phyloP scores from a whole-genome alignment of 2,797 vertebrate species.

The Anniella stebbinsi region DNA sequence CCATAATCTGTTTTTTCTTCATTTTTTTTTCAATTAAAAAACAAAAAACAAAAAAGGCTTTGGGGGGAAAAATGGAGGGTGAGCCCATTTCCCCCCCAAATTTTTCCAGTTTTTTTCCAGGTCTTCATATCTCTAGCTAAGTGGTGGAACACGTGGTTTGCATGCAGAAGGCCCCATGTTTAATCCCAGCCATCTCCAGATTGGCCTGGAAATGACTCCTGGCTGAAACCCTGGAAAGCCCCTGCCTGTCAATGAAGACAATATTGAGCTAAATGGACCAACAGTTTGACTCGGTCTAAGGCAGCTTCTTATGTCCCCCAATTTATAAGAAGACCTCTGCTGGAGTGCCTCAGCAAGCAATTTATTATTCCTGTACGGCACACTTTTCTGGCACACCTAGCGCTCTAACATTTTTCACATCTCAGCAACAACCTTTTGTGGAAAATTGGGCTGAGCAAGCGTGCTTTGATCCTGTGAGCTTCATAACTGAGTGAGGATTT shows the following conservation, averaged over 20 bases:
- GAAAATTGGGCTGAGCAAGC: not conserved
- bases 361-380: not conserved
- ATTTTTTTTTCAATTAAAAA: no score
- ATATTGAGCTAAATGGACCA: not conserved
- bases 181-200: not conserved
- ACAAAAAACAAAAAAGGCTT: no score
- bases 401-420: not conserved
- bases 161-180: not conserved
- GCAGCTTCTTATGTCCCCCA: not conserved
- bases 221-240: not conserved
- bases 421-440: not conserved
- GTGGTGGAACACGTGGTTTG: not conserved
- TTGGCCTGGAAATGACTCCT: no score
- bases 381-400: not conserved
- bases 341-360: not conserved
- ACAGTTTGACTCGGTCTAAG: not conserved
- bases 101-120: no score
- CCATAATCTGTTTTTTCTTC: no score
- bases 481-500: not conserved
- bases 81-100: no score
- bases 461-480: not conserved
- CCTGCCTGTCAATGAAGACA: not conserved
- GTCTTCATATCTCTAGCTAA: no score
- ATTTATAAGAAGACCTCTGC: not conserved
- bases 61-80: no score